Conservation (phyloP, 2,113 vertebrate genomes). For the Lepus europaeus region DNA sequence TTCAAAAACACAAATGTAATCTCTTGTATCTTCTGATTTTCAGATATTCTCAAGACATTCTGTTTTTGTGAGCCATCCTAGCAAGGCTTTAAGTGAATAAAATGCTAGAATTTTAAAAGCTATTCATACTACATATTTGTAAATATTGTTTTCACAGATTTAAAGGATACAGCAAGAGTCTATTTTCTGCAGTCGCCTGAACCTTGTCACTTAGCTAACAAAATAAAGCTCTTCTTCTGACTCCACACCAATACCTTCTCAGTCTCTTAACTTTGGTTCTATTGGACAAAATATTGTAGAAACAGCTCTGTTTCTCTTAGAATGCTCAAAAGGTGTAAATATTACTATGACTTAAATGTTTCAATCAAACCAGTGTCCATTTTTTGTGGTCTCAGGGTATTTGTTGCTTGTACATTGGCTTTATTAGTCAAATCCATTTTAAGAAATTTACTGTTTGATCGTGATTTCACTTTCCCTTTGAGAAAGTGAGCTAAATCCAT, state of each 20-base stretch:
- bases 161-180: neutral
- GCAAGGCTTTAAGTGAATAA: slow-evolving; percentile 24
- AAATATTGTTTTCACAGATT: neutral
- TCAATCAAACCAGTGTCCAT: neutral
- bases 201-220: neutral
- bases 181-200: neutral
- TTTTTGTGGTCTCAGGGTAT: neutral
- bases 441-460: neutral
- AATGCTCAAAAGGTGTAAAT: slow-evolving; percentile 4
- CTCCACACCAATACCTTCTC: neutral
- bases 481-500: neutral
- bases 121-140: neutral
- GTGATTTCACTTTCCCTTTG: neutral
- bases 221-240: neutral
- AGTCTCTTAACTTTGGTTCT: neutral
- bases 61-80: slow-evolving; percentile 2
- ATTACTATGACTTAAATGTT: slow-evolving; percentile 24
- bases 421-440: neutral
- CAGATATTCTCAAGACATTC: slow-evolving; percentile 4
- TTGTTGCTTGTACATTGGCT: neutral
- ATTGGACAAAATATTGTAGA: neutral
- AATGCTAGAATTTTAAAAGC: neutral
- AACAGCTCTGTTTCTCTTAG: neutral
- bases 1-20: neutral
- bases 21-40: neutral